Conservation (phyloP, 1,140 invertebrate species). For the Drosophila lini region DNA sequence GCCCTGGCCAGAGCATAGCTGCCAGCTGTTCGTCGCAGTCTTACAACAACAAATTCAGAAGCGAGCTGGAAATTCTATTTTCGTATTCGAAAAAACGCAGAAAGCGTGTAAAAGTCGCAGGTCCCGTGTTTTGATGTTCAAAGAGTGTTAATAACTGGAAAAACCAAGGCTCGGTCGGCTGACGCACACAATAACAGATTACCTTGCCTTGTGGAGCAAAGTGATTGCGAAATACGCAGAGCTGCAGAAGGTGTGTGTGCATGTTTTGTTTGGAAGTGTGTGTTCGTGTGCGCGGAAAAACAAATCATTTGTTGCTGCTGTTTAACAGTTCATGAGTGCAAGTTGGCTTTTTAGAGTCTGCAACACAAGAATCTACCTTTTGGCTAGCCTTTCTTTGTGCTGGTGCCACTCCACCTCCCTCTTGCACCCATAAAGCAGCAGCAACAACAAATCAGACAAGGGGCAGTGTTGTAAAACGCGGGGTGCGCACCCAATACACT, state of each 20-base stretch:
- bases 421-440: constrained; percentile 15
- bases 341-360: background rate
- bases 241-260: constrained; percentile 27
- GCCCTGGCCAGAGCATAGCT: constrained; percentile 50
- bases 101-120: constrained; percentile 43
- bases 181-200: constrained; percentile 11
- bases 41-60: constrained; percentile 64
- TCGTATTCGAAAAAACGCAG: constrained; percentile 59
- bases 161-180: constrained; percentile 3
- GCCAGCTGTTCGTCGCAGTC: constrained; percentile 61
- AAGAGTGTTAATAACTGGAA: constrained; percentile 2
- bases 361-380: constrained; percentile 3
- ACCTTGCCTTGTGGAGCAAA: constrained; percentile 32
- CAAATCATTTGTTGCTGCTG: constrained; percentile 26
- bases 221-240: constrained; percentile 72
- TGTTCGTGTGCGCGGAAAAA: constrained; percentile 2
- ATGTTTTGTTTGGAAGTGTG: background rate
- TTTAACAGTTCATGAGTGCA: background rate
- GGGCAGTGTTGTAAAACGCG: constrained; percentile 61
- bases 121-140: constrained; percentile 1
- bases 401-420: background rate
- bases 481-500: constrained; percentile 23
- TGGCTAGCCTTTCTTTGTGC: constrained; percentile 41
- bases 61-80: constrained; percentile 52
- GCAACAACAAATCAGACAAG: constrained; percentile 49